Evolutionary conservation across 1,140 invertebrate genomes (phyloP), one percentile per base, ranked within the genome.

Genomic region (Leptinotarsa defecta): DNA sequence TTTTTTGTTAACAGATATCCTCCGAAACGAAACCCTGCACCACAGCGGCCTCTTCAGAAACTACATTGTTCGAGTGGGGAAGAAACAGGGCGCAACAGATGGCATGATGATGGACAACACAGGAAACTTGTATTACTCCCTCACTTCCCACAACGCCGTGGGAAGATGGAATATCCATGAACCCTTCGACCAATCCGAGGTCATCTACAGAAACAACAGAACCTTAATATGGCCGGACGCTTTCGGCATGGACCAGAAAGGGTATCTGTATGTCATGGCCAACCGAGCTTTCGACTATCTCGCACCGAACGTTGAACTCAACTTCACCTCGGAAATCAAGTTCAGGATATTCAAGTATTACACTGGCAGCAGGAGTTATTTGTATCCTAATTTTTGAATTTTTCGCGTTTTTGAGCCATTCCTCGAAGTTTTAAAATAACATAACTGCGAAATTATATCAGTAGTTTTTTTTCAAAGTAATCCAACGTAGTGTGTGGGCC

Each of bases 171-270:
- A 93, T 80, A 90, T 88, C 22, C 86, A 83, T 52, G 81, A 80
- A 77, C 68, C 76, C 0, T 85, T 86, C 13, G 86, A 86, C 48
- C 52, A 8, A 15, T 81, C 76, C 1, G 86, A 81, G 74, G 84
- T 89, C n/a, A 88, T 91, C 24, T 90, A 93, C 63, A 88, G 90
- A 3, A 86, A 89, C 69, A 91, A 92, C 83, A 86, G 89, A 13
- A 87, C 87, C 27, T 88, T 89, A 63, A 89, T 93, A 80, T 94
- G 92, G 92, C 89, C 91, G 0, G 90, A 91, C 76, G 88, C 88
- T 19, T 92, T 94, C 80, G 88, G 88, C 5, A 91, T 93, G 78
- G 92, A 93, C 81, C 86, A 89, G 61, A 82, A 87, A 34, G 92
- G 91, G 5, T 88, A 88, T 76, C 81, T 93, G 1, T 92, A 89